Conservation (phyloP, 2,888 invertebrate genomes). For the Craniophora ligustri region DNA sequence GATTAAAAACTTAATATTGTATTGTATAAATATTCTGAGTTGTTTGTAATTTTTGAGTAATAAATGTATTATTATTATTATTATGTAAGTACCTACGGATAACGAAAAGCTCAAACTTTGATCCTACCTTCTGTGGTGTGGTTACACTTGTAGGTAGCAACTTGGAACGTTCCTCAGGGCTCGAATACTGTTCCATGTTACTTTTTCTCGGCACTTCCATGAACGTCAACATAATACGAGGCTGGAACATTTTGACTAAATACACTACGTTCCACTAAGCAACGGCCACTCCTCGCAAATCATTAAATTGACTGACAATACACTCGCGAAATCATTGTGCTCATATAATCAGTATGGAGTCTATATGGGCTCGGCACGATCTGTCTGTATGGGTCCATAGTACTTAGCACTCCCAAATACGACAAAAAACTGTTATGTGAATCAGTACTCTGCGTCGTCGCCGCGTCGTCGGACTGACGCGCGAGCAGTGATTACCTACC, state of each 20-base stretch:
- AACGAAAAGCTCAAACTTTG: no score
- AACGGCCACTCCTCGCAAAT: constrained; percentile 48
- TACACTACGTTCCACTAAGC: constrained; percentile 36
- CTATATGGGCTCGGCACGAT: constrained; percentile 26
- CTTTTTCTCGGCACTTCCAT: constrained; percentile 46
- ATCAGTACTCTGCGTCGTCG: constrained; percentile 11
- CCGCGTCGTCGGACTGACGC: background rate
- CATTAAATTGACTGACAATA: constrained; percentile 53
- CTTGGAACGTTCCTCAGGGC: constrained; percentile 38
- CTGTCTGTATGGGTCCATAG: constrained; percentile 11
- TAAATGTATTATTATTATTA: no score
- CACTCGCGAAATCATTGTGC: constrained; percentile 49
- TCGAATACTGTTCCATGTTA: constrained; percentile 15
- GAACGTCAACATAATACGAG: constrained; percentile 54
- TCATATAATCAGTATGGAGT: constrained; percentile 29
- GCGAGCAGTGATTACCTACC: background rate
- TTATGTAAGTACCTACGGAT: no score
- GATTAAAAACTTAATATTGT: no score
- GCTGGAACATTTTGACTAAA: constrained; percentile 54
- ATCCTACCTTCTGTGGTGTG: constrained; percentile 17
- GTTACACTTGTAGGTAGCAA: constrained; percentile 25
- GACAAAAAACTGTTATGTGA: constrained; percentile 16
- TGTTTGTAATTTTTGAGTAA: no score
- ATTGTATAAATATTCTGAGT: no score
- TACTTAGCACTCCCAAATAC: constrained; percentile 20